Base-by-base conservation (phyloP, 2,113 vertebrate genomes). In the Colinus virginianus region DNA sequence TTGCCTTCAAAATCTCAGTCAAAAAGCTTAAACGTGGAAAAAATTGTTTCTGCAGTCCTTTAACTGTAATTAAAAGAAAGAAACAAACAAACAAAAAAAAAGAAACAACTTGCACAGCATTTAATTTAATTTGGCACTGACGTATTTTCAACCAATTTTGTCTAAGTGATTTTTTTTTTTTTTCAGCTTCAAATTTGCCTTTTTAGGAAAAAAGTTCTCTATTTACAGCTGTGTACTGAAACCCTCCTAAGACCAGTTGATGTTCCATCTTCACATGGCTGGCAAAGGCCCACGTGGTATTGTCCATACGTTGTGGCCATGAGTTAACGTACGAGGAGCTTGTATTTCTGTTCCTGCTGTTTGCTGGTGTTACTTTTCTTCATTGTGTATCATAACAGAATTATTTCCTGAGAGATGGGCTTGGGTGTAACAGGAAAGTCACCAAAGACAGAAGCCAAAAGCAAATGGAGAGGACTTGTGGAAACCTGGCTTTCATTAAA, bases 401-500 rank as follows among this genome's bases (percentile, higher is more conserved):
- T 74, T 63, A 4, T 13, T 23, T n/a, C 59, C 16, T 13, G 28
- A n/a, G 56, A 51, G 61, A 56, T 20, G 53, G 26, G 7, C 4
- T 77, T 79, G 75, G 40, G 43, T 43, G 75, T 75, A 77, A 93
- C 36, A 6, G 77, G 55, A 79, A 70, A 74, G 68, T 30, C 32
- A 85, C 61, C 45, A 34, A 45, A 84, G 71, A 13, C 38, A 30
- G 63, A 71, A 80, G 46, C 25, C 46, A 59, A 63, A 82, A 34
- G 87, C 59, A 63, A 74, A 59, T 66, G 78, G 55, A 1, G 0
- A 1, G 26, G 23, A 82, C 84, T 92, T 38, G 75, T 63, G 56
- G 87, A 59, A 80, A 67, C 8, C 32, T 96, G 95, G 63, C 78
- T 93, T 85, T 84, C 59, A 85, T 96, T 93, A 91, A 90, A 90